Base-by-base conservation (phyloP, 2,113 vertebrate species). In the Muntiacus reevesi region DNA sequence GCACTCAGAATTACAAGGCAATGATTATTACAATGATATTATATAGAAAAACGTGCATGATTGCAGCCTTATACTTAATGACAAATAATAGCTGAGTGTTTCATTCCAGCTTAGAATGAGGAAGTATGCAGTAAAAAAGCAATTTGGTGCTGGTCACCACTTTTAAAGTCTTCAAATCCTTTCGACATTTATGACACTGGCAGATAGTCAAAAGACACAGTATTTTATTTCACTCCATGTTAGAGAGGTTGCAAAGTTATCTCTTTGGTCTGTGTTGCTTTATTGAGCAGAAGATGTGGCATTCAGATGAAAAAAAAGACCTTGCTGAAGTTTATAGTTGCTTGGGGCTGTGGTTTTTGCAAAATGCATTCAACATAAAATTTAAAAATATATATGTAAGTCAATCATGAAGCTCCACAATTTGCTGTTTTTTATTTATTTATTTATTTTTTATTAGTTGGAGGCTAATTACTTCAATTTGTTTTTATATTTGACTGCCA, bases 121-220 rank as follows among this genome's bases (percentile, higher is more conserved):
- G 50, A 96, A 60, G 43, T 23, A 71, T 59, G 6, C 45, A 74
- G 55, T 81, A 96, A 95, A 94, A 96, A 96, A 84, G 78, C 83
- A 97, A 91, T 93, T 97, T 97, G 92, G 91, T 96, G 87, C 76
- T 96, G 81, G 87, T 82, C 96, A 62, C 43, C 95, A 92, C 85
- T 97, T 87, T 87, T 79, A 76, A 91, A 71, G n/a, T 45, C 96
- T 93, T 95, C 95, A 94, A 94, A 87, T 81, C 43, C 52, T 87
- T 96, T 64, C 13, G 88, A 94, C 92, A 85, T 88, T 93, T 90
- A 96, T 71, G 79, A 64, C 76, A 93, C 55, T 60, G 64, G 86
- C 52, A 96, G 92, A 84, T 79, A 93, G 89, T 88, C 30, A 92
- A 94, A 50, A 79, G 76, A 86, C 78, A 78, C 55, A n/a, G n/a